phyloP scores from a whole-genome alignment of 2,888 invertebrate genomes.

The Calameuta filiformis region DNA sequence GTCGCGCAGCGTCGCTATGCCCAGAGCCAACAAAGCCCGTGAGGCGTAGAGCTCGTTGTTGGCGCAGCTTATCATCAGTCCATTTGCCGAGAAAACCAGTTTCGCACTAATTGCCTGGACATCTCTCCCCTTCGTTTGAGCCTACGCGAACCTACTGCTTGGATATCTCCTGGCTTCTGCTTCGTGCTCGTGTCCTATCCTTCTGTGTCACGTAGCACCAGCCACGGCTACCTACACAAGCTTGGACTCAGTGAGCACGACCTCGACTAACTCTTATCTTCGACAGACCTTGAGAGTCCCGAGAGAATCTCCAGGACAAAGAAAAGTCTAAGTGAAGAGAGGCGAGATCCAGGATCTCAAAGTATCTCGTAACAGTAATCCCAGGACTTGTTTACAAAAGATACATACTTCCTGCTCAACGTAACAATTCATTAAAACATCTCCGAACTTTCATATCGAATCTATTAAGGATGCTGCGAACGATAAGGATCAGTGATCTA shows the following conservation, averaged over 20 bases:
- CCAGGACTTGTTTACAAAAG: not conserved
- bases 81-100: constrained; percentile 43
- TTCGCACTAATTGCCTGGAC: constrained; percentile 46
- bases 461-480: not conserved
- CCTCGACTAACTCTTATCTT: not conserved
- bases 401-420: not conserved
- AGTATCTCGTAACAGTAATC: not conserved
- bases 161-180: not conserved
- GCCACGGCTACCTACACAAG: not conserved
- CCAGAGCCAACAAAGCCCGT: constrained; percentile 5
- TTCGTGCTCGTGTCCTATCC: not conserved
- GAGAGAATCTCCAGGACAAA: not conserved
- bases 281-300: not conserved
- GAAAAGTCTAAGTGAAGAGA: not conserved
- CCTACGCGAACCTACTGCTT: not conserved
- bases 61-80: constrained; percentile 29
- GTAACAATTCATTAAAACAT: not conserved
- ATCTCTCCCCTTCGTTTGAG: constrained; percentile 27
- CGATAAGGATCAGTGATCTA: not conserved
- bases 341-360: not conserved
- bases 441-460: not conserved
- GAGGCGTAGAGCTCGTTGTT: constrained; percentile 23
- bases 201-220: not conserved
- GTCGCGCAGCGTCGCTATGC: not conserved
- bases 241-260: not conserved